Evolutionary conservation across 1,140 invertebrate species (phyloP).

Genomic region (Listronotus oregonensis): DNA sequence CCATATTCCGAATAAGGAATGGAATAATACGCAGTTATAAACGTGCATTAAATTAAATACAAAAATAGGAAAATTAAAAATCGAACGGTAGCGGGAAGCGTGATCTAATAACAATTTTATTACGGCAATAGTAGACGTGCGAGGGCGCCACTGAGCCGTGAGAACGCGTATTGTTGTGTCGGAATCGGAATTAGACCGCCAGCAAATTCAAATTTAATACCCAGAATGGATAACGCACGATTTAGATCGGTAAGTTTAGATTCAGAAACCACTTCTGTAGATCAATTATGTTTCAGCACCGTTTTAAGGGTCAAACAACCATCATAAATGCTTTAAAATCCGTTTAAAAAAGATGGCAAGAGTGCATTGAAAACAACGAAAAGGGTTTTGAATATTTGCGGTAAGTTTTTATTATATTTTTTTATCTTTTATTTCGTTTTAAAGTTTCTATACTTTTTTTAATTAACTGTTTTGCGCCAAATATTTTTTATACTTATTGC

Average conservation of each 20-base stretch:
- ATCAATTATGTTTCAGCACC: too few species aligned
- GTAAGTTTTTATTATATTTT: too few species aligned
- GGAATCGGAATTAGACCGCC: slow-evolving; percentile 17
- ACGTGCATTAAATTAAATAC: neutral
- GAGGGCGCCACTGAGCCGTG: slow-evolving; percentile 25
- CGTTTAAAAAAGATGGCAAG: too few species aligned
- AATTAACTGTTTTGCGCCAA: too few species aligned
- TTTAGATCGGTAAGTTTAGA: neutral
- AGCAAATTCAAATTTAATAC: slow-evolving; percentile 19
- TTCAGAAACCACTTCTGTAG: too few species aligned
- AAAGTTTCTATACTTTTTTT: too few species aligned
- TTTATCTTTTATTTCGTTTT: too few species aligned
- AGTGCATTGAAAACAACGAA: too few species aligned
- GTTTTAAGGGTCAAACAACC: too few species aligned
- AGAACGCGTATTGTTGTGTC: slow-evolving; percentile 23
- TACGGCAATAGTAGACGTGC: slow-evolving; percentile 18
- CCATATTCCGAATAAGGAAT: neutral
- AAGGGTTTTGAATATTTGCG: too few species aligned
- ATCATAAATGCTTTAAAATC: too few species aligned
- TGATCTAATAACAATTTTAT: slow-evolving; percentile 31
- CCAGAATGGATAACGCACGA: slow-evolving; percentile 11
- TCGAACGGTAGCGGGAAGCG: slow-evolving; percentile 21
- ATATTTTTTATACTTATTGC: too few species aligned
- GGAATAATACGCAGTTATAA: neutral
- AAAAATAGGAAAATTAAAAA: slow-evolving; percentile 13